Percentiles rank a stretch among this genome's conserved stretches.
Evolutionary conservation across 2,888 invertebrate species (phyloP).

Genomic region (Nemurella pictetii): DNA sequence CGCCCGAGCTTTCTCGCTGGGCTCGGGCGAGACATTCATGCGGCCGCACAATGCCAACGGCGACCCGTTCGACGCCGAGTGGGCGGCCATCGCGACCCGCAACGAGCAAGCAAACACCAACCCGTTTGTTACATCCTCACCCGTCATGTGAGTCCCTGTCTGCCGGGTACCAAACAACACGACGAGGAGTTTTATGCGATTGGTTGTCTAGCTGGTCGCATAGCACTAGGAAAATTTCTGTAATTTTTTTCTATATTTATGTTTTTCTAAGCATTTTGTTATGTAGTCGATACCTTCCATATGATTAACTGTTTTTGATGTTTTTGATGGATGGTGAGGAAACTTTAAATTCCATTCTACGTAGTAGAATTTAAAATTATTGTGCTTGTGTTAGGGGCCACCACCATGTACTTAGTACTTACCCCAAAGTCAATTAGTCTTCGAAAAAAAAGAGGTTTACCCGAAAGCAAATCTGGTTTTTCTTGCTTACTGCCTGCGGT

Average conservation of each 20-base stretch:
- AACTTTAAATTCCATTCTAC: not conserved
- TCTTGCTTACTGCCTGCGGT: not conserved
- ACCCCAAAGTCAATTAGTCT: not conserved
- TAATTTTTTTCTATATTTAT: not conserved
- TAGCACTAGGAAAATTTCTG: not conserved
- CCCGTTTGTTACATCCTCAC: slow-evolving; percentile 56
- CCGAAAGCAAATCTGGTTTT: not conserved
- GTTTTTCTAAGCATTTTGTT: not conserved
- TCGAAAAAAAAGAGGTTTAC: not conserved
- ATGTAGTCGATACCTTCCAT: not conserved
- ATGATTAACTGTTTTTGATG: too few species aligned
- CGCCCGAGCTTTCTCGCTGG: slow-evolving; percentile 59
- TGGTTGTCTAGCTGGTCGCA: too few species aligned
- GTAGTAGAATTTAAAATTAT: not conserved
- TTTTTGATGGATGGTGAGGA: not conserved
- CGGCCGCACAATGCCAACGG: slow-evolving; percentile 41
- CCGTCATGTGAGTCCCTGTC: not conserved
- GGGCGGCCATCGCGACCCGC: slow-evolving; percentile 68
- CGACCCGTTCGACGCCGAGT: slow-evolving; percentile 85
- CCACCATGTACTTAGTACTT: not conserved
- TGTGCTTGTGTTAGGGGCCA: not conserved
- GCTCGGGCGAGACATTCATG: slow-evolving; percentile 53
- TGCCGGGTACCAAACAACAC: too few species aligned
- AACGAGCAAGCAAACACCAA: slow-evolving; percentile 57
- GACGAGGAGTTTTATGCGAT: not conserved